Evolutionary conservation across 2,888 invertebrate genomes (phyloP).

Genomic region (Amphimallon solstitiale): DNA sequence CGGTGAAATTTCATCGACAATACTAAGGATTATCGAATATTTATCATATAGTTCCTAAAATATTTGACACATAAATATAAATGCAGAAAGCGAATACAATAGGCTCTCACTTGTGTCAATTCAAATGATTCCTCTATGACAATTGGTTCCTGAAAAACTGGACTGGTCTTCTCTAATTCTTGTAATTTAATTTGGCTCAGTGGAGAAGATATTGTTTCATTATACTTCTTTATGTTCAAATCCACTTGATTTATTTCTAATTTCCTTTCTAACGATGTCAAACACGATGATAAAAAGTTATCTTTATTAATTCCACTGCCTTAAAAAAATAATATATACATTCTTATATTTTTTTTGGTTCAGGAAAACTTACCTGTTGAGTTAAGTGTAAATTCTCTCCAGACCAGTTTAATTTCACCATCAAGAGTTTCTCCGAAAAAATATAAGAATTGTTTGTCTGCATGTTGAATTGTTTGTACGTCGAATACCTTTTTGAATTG

Average conservation of each 20-base stretch:
- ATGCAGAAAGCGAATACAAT: neutral
- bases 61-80: neutral
- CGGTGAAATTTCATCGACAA: neutral
- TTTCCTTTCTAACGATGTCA: neutral
- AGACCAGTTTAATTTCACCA: slow-evolving; percentile 45
- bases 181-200: neutral
- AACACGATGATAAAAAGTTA: neutral
- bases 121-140: neutral
- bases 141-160: neutral
- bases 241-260: neutral
- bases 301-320: slow-evolving; percentile 1
- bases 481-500: slow-evolving; percentile 34
- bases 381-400: slow-evolving; percentile 45
- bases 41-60: neutral
- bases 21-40: neutral
- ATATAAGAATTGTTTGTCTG: slow-evolving; percentile 45
- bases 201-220: neutral
- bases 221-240: neutral
- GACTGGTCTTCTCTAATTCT: neutral
- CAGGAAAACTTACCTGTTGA: slow-evolving; percentile 46
- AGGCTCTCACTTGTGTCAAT: neutral
- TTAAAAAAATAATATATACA: slow-evolving; percentile 5
- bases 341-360: neutral
- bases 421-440: slow-evolving; percentile 46
- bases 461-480: slow-evolving; percentile 34